phyloP scores from a whole-genome alignment of 2,888 invertebrate genomes.

The Limulus polyphemus region DNA sequence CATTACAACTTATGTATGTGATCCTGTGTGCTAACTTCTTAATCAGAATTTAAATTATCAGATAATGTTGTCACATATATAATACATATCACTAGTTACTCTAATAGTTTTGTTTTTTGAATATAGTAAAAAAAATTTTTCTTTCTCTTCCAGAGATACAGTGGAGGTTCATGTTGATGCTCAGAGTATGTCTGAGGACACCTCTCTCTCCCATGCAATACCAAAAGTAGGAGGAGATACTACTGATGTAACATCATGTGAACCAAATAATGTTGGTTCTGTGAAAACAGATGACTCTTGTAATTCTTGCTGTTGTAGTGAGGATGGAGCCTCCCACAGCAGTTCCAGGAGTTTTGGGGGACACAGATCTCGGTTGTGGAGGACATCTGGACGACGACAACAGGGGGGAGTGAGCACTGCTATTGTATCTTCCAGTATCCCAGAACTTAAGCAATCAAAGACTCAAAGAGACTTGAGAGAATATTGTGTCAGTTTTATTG shows the following conservation, averaged over 20 bases:
- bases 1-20: too few relatives aligned
- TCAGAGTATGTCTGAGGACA: slow-evolving; percentile 11
- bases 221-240: not conserved
- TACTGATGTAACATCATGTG: slow-evolving; percentile 4
- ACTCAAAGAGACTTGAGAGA: slow-evolving; percentile 14
- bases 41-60: too few relatives aligned
- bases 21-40: too few relatives aligned
- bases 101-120: too few relatives aligned
- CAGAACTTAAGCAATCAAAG: too few relatives aligned
- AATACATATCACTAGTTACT: too few relatives aligned
- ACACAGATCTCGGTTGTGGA: slow-evolving; percentile 1
- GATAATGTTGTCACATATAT: too few relatives aligned
- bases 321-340: not conserved
- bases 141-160: not conserved
- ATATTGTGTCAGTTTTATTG: slow-evolving; percentile 20
- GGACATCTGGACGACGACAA: slow-evolving; percentile 12
- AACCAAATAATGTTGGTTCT: slow-evolving; percentile 1
- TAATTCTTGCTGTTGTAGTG: not conserved
- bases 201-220: not conserved
- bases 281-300: slow-evolving; percentile 3
- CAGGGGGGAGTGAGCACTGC: not conserved
- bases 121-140: too few relatives aligned
- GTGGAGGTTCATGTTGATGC: slow-evolving; percentile 23
- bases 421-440: too few relatives aligned
- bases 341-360: too few relatives aligned